Evolutionary conservation across 2,888 invertebrate genomes (phyloP).

Genomic region (Caenorhabditis imperialis): DNA sequence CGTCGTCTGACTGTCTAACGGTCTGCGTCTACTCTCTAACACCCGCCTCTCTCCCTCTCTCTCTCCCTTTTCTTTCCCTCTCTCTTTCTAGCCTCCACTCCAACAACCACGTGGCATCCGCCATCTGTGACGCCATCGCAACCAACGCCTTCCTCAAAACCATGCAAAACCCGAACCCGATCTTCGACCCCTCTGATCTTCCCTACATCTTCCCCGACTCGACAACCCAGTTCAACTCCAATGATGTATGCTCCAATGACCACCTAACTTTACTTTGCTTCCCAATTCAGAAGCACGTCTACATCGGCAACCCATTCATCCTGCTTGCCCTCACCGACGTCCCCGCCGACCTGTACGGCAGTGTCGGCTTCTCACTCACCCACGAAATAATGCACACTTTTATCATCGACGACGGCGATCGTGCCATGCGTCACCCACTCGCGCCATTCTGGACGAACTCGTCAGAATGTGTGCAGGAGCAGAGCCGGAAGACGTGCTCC

Average conservation of each 20-base stretch:
- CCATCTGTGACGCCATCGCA: slow-evolving; percentile 9
- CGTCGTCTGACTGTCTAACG: too few relatives aligned
- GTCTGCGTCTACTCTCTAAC: too few relatives aligned
- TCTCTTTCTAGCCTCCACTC: too few relatives aligned
- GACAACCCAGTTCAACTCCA: not conserved
- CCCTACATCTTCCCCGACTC: not conserved
- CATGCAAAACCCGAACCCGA: not conserved
- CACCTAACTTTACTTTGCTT: not conserved
- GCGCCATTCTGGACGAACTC: slow-evolving; percentile 24
- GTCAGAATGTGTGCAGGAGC: slow-evolving; percentile 21
- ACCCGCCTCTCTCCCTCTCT: too few relatives aligned
- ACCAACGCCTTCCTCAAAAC: not conserved
- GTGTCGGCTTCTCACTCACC: slow-evolving; percentile 20
- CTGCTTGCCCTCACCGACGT: slow-evolving; percentile 27
- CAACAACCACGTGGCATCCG: not conserved
- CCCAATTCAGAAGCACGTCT: slow-evolving; percentile 20
- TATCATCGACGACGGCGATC: slow-evolving; percentile 22
- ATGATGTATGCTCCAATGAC: slow-evolving; percentile 4
- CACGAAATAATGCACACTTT: slow-evolving; percentile 43
- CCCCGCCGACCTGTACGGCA: slow-evolving; percentile 31
- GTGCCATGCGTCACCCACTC: not conserved
- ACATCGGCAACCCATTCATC: slow-evolving; percentile 25
- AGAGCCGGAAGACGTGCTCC: slow-evolving; percentile 27
- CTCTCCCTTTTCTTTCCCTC: too few relatives aligned
- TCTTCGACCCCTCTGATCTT: not conserved